Evolutionary conservation across 2,113 vertebrate genomes (phyloP).

Genomic region (Hippocampus mohnikei): DNA sequence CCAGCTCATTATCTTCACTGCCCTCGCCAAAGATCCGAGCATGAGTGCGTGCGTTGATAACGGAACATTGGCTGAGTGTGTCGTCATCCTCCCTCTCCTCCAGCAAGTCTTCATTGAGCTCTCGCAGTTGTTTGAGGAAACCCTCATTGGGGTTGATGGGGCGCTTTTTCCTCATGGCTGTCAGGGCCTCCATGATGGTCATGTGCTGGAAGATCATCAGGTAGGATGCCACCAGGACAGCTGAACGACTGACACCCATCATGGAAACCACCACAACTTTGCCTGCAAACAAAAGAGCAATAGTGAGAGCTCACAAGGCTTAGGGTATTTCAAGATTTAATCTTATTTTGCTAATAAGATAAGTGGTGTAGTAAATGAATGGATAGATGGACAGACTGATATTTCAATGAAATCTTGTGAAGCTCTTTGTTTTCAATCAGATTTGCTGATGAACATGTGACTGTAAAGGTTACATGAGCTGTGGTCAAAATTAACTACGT

Average conservation of each 20-base stretch:
- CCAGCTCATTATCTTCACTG: constrained; percentile 19
- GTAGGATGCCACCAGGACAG: constrained; percentile 88
- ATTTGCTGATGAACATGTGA: background rate
- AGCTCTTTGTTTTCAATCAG: background rate
- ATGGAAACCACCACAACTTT: constrained; percentile 92
- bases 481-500: background rate
- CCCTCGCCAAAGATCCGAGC: constrained; percentile 54
- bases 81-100: constrained; percentile 80
- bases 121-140: constrained; percentile 91
- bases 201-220: constrained; percentile 97
- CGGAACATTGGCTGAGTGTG: constrained; percentile 78
- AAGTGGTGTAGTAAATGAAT: no score
- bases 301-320: background rate
- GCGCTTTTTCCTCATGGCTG: constrained; percentile 83
- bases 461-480: background rate
- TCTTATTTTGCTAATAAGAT: no score
- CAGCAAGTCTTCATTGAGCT: constrained; percentile 86
- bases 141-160: constrained; percentile 90
- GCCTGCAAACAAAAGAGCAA: constrained; percentile 66
- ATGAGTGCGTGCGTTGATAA: constrained; percentile 58
- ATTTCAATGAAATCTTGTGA: no score
- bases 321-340: no score
- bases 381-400: no score
- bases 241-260: constrained; percentile 92
- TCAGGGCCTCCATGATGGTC: constrained; percentile 87